Base-by-base conservation (phyloP, 2,888 invertebrate genomes). In the Andrena chrysosceles region DNA sequence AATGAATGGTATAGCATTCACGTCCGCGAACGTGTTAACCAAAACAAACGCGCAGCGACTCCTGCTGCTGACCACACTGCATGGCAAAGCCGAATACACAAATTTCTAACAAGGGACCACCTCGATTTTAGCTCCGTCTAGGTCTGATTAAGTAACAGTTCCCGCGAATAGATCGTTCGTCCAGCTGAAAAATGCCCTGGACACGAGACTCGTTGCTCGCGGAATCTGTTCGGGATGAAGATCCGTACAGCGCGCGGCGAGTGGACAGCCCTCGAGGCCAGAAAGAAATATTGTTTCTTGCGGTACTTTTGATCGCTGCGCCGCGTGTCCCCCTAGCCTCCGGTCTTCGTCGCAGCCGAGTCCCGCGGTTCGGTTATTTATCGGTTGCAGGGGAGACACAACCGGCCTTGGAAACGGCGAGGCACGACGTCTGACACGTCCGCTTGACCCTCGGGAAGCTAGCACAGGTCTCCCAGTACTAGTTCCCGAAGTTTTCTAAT, bases 361-460 rank as follows among this genome's bases (percentile, higher is more conserved):
- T 77, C 67, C 31, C 59, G 64, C 72, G 84, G 60, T 84, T 86
- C 86, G 79, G 66, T 85, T 80, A 85, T 86, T 86, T 86, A 86
- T 86, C 68, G 77, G 76, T 78, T 62, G 62, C 79, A 68, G 60
- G 69, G 63, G 71, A 54, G 63, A 60, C 73, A 52, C 72, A 20
- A 48, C 29, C 69, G 83, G 70, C 76, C 76, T 78, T 79, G 82
- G 63, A n/a, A 56, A 67, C 31, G 56, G 77, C 73, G 29, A 49
- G 54, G 62, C 60, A 62, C 74, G 49, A n/a, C 81, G 68, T 72
- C 60, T 71, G 81, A 84, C 84, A 73, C 85, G 79, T 66, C 85
- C 71, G 76, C 59, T 77, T 86, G 84, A 78, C 86, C 86, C 78
- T 54, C 56, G 35, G 26, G 42, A 78, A 33, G 20, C 75, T 42